Conservation (phyloP, 2,797 vertebrate genomes). For the Sebastes wilsoni region DNA sequence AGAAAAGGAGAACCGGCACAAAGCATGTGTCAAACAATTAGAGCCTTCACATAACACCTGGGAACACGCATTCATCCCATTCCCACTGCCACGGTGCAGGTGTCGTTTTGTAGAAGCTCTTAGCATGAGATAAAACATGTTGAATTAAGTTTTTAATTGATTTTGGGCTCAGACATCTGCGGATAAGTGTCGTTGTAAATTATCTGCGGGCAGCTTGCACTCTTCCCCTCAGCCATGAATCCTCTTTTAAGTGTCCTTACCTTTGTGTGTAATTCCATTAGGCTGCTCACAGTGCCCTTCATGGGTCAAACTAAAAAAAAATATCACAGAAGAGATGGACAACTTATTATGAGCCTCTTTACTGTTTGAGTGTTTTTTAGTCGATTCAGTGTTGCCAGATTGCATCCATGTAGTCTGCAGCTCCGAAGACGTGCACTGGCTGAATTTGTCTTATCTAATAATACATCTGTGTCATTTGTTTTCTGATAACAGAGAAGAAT, state of each 20-base stretch:
- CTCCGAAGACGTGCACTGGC: not conserved
- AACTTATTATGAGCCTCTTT: not conserved
- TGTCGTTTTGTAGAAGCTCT: conserved; percentile 23
- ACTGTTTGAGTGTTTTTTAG: not conserved
- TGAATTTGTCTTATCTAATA: not conserved
- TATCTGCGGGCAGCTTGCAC: conserved; percentile 21
- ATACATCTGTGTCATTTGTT: not conserved
- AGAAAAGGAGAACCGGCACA: conserved; percentile 38
- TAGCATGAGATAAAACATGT: conserved; percentile 29
- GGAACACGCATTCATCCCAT: conserved; percentile 24
- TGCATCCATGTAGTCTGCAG: not conserved
- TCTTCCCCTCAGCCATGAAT: conserved; percentile 41
- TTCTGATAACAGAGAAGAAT: not conserved
- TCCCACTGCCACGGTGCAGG: not conserved
- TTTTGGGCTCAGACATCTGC: conserved; percentile 50
- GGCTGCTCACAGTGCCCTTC: conserved; percentile 22
- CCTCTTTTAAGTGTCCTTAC: conserved; percentile 48
- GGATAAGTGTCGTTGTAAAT: conserved; percentile 52
- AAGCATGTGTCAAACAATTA: conserved; percentile 63
- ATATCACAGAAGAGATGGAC: conserved; percentile 12
- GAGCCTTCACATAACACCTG: conserved; percentile 40
- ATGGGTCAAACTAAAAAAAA: conserved; percentile 36
- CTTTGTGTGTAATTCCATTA: conserved; percentile 41
- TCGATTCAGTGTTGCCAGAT: not conserved
- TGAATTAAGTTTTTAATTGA: conserved; percentile 63